Base-by-base conservation (phyloP, 2,888 invertebrate genomes). In the Eledona agricola region DNA sequence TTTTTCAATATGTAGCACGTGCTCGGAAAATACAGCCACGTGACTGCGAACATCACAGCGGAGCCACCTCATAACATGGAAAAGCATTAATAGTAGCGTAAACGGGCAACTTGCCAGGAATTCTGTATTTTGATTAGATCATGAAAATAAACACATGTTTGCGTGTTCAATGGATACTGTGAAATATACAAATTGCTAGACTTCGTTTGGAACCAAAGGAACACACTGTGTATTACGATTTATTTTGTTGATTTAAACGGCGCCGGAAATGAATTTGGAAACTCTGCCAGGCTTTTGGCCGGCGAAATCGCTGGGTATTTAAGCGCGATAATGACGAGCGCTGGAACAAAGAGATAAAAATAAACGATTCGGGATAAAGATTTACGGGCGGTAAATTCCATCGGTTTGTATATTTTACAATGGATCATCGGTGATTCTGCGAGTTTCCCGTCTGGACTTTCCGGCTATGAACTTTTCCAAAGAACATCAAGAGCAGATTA, bases 71-170 rank as follows among this genome's bases (percentile, higher is more conserved):
- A 28, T 12, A 16, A 32, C 23, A 32, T 45, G 37, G 13, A 29
- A 46, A 37, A 37, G 29, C 49, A 49, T 51, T 38, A 43, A 28
- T 43, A 49, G 42, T 12, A 38, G 25, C 31, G 38, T 37, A 43
- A 28, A 7, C 32, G 38, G 57, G 57, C 52, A 32, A 4, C 23
- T 13, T 35, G 57, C 57, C 57, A 57, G 50, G 53, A 57, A 57
- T 53, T 20, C 49, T 34, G 38, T 50, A 47, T 57, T 57, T 57
- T 53, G 49, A 46, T 53, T 56, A 50, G 43, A 57, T 51, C 47
- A 28, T 52, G 57, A 53, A 53, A 53, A 57, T 53, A 53, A 57
- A 57, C 57, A 57, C 52, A 38, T 57, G 57, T 53, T 57, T 53
- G 45, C 45, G 45, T 51, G 51, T 45, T 51, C 45, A 51, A 51